phyloP scores from a whole-genome alignment of 2,888 invertebrate genomes.

The Morpho achilles region DNA sequence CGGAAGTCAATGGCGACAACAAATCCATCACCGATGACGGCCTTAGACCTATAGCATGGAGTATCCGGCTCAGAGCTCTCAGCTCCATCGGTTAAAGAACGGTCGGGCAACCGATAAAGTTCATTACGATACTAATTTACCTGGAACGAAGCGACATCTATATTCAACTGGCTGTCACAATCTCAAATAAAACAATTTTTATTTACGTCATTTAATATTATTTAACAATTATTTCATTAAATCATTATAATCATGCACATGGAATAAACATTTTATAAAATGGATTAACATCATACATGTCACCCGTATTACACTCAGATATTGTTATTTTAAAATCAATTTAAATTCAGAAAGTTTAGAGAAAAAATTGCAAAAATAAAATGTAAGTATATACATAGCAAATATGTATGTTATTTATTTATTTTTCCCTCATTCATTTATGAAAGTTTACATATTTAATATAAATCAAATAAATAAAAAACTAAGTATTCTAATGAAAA shows the following conservation, averaged over 20 bases:
- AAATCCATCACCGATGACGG: no score
- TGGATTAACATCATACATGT: slow-evolving; percentile 12
- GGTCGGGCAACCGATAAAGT: no score
- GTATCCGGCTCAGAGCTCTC: no score
- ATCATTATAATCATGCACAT: slow-evolving; percentile 45
- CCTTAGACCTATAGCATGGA: no score
- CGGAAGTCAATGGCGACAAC: no score
- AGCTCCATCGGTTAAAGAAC: no score
- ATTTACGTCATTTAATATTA: slow-evolving; percentile 38
- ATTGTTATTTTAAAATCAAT: slow-evolving; percentile 6
- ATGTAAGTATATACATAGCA: not conserved
- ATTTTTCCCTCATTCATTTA: not conserved
- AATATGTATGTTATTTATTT: slow-evolving; percentile 4
- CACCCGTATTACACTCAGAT: slow-evolving; percentile 4
- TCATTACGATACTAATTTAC: no score
- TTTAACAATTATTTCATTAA: slow-evolving; percentile 50
- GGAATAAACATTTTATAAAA: slow-evolving; percentile 32
- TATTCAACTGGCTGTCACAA: no score
- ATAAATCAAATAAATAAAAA: no score
- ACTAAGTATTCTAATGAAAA: not conserved
- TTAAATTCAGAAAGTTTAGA: slow-evolving; percentile 22
- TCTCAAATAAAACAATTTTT: slow-evolving; percentile 22
- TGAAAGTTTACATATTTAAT: not conserved
- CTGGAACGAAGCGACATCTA: no score
- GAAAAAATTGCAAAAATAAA: slow-evolving; percentile 17